These are phyloP conservation scores for Caenorhabditis doughertyi DNA, from an alignment of 2,888 invertebrate species.

Conservation along the genomic window DNA sequence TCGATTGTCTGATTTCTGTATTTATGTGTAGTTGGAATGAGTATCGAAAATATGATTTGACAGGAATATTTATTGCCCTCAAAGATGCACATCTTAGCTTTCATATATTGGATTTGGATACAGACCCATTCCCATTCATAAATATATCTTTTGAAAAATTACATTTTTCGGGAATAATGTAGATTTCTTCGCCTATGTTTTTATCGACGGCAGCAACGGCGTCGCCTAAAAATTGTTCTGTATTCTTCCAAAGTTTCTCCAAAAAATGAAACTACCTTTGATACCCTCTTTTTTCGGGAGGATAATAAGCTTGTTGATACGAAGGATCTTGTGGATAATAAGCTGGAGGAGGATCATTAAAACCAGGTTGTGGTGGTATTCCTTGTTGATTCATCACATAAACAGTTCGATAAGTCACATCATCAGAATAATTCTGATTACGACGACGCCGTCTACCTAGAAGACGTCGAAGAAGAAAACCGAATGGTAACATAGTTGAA, in stretches of 20 bases:
- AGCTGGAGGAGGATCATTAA: slow-evolving; percentile 27
- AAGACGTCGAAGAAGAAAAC: slow-evolving; percentile 33
- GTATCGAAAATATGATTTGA: neutral
- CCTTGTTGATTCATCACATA: slow-evolving; percentile 13
- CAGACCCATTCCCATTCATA: no score
- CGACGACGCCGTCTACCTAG: slow-evolving; percentile 38
- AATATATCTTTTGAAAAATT: no score
- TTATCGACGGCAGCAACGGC: slow-evolving; percentile 23
- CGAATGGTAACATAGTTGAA: slow-evolving; percentile 18
- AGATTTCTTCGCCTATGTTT: no score
- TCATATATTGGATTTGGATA: no score
- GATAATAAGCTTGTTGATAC: slow-evolving; percentile 18
- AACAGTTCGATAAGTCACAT: slow-evolving; percentile 13
- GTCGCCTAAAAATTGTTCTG: slow-evolving; percentile 22
- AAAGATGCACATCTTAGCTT: no score
- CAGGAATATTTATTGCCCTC: no score
- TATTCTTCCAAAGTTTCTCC: no score
- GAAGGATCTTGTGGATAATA: slow-evolving; percentile 31
- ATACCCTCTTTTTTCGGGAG: slow-evolving; percentile 14
- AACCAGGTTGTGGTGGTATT: neutral
- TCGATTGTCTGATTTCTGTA: slow-evolving; percentile 4
- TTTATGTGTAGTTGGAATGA: neutral
- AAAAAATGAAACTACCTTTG: slow-evolving; percentile 1
- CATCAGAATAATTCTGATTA: slow-evolving; percentile 16
- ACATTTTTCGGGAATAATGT: no score